Evolutionary conservation across 2,113 vertebrate genomes (phyloP).

Genomic region (Tachuris rubrigastra): DNA sequence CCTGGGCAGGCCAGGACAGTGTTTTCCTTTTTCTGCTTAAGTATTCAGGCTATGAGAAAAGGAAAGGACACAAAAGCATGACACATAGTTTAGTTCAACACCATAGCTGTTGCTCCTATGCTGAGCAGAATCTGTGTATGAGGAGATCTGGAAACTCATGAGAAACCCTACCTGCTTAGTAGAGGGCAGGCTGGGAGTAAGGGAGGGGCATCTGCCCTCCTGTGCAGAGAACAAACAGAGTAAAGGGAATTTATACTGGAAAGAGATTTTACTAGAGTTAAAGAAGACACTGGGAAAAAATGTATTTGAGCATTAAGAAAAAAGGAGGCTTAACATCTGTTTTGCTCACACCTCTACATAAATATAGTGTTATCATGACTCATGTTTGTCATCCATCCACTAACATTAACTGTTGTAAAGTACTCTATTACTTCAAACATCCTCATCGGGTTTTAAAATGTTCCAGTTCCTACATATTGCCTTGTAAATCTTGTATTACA

Average conservation of each 20-base stretch:
- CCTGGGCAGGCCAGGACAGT: background rate
- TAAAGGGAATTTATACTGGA: background rate
- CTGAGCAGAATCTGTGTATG: background rate
- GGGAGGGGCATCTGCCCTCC: rapidly evolving
- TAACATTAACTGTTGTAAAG: background rate
- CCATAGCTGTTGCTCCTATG: background rate
- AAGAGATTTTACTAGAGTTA: background rate
- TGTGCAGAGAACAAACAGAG: background rate
- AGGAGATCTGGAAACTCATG: background rate
- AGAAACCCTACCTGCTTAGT: background rate
- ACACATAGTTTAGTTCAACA: background rate
- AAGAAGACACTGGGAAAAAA: background rate
- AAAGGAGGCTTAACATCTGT: background rate
- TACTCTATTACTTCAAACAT: background rate
- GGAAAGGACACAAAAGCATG: background rate
- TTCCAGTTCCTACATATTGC: background rate
- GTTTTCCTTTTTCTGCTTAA: background rate
- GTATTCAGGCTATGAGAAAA: background rate
- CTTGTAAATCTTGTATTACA: conserved; percentile 27
- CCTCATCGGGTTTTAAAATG: background rate
- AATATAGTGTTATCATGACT: background rate
- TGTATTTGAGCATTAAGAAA: background rate
- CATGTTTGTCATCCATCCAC: background rate
- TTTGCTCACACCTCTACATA: background rate
- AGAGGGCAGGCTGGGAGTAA: background rate